phyloP scores from a whole-genome alignment of 2,113 vertebrate species.

The Chaetura pelagica region DNA sequence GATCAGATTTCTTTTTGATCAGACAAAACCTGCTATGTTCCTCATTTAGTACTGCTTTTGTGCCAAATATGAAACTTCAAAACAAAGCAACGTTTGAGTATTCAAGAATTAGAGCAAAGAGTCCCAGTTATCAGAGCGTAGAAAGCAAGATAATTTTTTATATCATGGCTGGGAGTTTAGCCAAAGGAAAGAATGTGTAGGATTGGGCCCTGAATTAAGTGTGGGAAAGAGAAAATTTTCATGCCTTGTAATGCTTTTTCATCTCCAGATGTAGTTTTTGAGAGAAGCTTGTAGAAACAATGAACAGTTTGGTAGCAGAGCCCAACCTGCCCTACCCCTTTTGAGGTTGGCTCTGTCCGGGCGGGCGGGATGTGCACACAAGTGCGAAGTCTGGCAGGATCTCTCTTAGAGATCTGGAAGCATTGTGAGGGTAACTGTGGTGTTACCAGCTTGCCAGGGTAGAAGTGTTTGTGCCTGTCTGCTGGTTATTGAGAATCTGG shows the following conservation, averaged over 20 bases:
- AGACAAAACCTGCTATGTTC: neutral
- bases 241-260: neutral
- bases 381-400: neutral
- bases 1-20: neutral
- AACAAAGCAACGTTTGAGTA: conserved; percentile 39
- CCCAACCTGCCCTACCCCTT: neutral
- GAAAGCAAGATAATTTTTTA: neutral
- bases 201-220: neutral
- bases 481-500: neutral
- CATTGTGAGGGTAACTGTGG: neutral
- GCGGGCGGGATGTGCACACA: accelerated
- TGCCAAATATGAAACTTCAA: neutral
- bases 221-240: neutral
- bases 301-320: neutral
- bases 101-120: neutral
- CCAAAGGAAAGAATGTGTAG: neutral
- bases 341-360: neutral
- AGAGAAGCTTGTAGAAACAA: neutral
- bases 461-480: neutral
- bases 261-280: neutral
- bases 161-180: neutral
- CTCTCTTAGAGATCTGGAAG: neutral
- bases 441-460: neutral
- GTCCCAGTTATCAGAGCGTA: neutral
- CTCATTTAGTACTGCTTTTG: neutral